Conservation (phyloP, 1,140 invertebrate species). For the Drosophila takahashii region DNA sequence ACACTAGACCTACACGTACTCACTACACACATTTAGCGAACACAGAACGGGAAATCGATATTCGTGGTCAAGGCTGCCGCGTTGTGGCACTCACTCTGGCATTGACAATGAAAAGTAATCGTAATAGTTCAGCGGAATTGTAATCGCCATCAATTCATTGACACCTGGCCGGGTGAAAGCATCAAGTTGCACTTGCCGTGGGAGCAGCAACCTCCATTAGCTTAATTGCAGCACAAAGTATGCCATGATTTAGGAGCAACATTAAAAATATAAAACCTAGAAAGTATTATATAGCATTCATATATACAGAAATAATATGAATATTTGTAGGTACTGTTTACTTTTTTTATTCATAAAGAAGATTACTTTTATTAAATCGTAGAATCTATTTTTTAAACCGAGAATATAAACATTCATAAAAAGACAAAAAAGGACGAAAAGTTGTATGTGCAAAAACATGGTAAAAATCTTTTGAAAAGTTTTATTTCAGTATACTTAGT, state of each 20-base stretch:
- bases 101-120: constrained; percentile 65
- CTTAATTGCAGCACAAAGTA: constrained; percentile 67
- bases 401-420: no score
- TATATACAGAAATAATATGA: no score
- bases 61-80: constrained; percentile 79
- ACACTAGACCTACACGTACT: not conserved
- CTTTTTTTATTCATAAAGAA: no score
- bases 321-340: no score
- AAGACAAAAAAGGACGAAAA: no score
- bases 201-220: constrained; percentile 50
- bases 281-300: not conserved
- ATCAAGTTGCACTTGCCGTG: constrained; percentile 9
- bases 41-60: constrained; percentile 80
- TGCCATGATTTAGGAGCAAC: constrained; percentile 58
- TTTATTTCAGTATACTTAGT: no score
- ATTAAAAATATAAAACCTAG: constrained; percentile 14
- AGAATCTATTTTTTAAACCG: no score
- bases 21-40: constrained; percentile 3
- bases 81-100: constrained; percentile 47
- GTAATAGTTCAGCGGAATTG: constrained; percentile 40
- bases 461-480: no score
- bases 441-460: no score
- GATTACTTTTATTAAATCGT: no score
- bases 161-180: constrained; percentile 71
- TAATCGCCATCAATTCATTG: constrained; percentile 67